Evolutionary conservation across 2,888 invertebrate genomes (phyloP).

Genomic region (Xestia rhomboidea): DNA sequence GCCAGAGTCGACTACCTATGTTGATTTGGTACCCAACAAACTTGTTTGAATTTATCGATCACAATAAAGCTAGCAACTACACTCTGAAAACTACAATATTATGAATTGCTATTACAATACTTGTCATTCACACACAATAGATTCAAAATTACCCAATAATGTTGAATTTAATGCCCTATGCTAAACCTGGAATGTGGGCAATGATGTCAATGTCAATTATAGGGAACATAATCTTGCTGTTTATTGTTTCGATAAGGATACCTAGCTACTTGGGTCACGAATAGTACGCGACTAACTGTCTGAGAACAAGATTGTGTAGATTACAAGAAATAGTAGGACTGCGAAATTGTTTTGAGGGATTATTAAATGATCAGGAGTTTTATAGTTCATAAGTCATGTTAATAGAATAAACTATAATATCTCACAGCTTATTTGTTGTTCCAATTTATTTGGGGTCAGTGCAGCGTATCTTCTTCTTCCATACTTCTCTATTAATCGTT

Average conservation of each 20-base stretch:
- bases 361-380: not conserved
- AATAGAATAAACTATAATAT: not conserved
- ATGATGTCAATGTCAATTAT: constrained; percentile 57
- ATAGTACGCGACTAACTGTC: constrained; percentile 31
- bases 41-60: not conserved
- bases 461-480: not conserved
- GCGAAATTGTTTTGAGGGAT: constrained; percentile 1
- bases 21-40: not conserved
- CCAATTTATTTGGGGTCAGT: not conserved
- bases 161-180: constrained; percentile 18
- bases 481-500: not conserved
- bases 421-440: not conserved
- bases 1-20: not conserved
- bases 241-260: constrained; percentile 49
- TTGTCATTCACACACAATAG: constrained; percentile 24
- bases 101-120: constrained; percentile 22
- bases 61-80: not conserved
- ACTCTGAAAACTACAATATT: not conserved
- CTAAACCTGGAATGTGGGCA: constrained; percentile 46
- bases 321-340: constrained; percentile 10
- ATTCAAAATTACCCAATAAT: constrained; percentile 38
- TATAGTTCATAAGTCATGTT: not conserved
- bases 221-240: constrained; percentile 36
- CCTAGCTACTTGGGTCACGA: constrained; percentile 21
- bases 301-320: constrained; percentile 25